Evolutionary conservation across 2,113 vertebrate genomes (phyloP), one percentile per base, ranked within the genome.

Genomic region (Campylomormyrus numenius): DNA sequence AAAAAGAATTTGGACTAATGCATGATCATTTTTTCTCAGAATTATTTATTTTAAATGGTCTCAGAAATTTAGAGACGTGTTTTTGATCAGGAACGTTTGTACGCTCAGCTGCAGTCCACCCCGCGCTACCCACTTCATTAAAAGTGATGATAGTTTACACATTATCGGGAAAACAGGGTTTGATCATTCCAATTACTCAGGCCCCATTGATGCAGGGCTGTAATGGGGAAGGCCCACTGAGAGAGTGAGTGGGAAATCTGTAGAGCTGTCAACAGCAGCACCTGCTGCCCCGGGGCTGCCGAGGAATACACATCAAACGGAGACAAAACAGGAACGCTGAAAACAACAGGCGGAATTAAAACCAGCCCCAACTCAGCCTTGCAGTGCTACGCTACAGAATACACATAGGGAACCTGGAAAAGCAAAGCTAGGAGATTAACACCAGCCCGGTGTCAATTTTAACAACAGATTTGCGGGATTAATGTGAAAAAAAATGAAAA

Each of bases 141-240:
- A 88, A 90, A 91, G 87, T 88, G 88, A 93, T 87, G 91, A 92
- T 92, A 89, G 88, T 88, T 88, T 92, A 90, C 85, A 53, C 90
- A 84, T 93, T 92, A 91, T 90, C 80, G 88, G 88, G 35, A 89
- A 92, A 91, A 92, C 91, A 90, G 89, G 89, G 77, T 90, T 92
- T 90, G 93, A 92, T 92, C 92, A 89, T 92, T 92, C 66, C 88
- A 93, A 92, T 94, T 92, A 93, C 91, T 92, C 88, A 90, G 89
- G 90, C 91, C 92, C 48, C 85, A 87, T 90, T 90, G 92, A 91
- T 90, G 88, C 50, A 84, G 70, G 89, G 85, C 86, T 91, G 90
- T 93, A 93, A 92, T 90, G 93, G 91, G 70, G n/a, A 11, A 27
- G 88, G 85, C 90, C 66, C n/a, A 87, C 52, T 27, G 88, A 62